Percentiles rank a stretch among this genome's conserved stretches.
Conservation (phyloP, 2,113 vertebrate genomes). For the Illadopsis cleaveri region DNA sequence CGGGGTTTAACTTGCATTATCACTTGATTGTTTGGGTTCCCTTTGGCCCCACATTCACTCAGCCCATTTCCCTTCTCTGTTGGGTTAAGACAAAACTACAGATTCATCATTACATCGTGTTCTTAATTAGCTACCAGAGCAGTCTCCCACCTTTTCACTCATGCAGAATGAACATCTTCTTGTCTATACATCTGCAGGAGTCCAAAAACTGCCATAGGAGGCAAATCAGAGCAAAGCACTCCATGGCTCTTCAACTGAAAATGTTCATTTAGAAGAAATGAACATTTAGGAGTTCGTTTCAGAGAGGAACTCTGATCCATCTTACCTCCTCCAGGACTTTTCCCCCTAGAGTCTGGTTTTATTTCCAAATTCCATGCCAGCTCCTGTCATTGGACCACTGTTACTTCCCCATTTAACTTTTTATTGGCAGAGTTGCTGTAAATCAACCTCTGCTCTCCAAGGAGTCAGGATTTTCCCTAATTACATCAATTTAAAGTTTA, state of each 20-base stretch:
- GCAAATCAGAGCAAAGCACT: not conserved
- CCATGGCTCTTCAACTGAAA: not conserved
- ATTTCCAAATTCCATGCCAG: not conserved
- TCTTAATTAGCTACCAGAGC: not conserved
- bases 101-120: not conserved
- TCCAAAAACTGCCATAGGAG: not conserved
- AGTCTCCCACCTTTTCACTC: not conserved
- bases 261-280: not conserved
- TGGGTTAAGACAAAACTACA: not conserved
- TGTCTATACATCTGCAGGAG: accelerated
- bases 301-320: not conserved
- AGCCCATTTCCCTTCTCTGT: not conserved
- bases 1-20: not conserved
- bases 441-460: accelerated
- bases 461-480: not conserved
- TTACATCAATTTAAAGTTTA: not conserved
- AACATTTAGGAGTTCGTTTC: not conserved
- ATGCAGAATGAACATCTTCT: accelerated
- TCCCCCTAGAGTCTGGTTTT: not conserved
- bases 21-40: not conserved
- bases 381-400: not conserved
- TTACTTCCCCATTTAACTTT: not conserved
- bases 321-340: not conserved
- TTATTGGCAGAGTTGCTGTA: not conserved
- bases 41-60: not conserved